Percentiles rank a stretch among this genome's conserved stretches.
Conservation (phyloP, 2,113 vertebrate genomes). For the Pteruthius melanotis region DNA sequence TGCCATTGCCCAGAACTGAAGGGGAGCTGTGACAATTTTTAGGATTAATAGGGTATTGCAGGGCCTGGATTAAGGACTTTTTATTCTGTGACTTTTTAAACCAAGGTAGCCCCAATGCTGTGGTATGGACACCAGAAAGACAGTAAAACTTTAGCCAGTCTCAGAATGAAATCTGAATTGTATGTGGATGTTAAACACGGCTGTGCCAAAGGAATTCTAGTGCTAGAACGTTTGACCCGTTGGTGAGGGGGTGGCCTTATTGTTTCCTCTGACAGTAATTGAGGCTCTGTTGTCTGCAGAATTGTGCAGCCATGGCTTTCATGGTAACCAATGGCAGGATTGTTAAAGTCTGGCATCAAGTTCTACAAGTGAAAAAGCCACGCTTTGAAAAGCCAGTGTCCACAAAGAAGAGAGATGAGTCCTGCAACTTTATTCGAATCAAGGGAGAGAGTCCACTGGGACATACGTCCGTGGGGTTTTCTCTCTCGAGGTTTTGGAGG, state of each 20-base stretch:
- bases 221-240: neutral
- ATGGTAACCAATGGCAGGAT: too few species aligned
- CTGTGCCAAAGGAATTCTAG: neutral
- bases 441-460: neutral
- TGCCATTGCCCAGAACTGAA: too few species aligned
- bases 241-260: neutral
- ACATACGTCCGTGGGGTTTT: neutral
- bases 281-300: neutral
- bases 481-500: neutral
- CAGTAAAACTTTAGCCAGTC: neutral
- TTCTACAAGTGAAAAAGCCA: too few species aligned
- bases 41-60: neutral
- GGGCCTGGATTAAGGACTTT: neutral
- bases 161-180: neutral
- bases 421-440: neutral
- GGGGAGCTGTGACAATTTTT: too few species aligned
- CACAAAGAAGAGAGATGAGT: neutral
- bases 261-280: neutral
- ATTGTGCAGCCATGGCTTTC: neutral
- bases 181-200: neutral
- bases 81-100: neutral
- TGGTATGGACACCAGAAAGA: neutral
- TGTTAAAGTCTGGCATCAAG: too few species aligned
- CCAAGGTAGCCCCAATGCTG: neutral
- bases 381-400: neutral